Evolutionary conservation across 2,888 invertebrate species (phyloP).

Genomic region (Bruchidius siliquastri): DNA sequence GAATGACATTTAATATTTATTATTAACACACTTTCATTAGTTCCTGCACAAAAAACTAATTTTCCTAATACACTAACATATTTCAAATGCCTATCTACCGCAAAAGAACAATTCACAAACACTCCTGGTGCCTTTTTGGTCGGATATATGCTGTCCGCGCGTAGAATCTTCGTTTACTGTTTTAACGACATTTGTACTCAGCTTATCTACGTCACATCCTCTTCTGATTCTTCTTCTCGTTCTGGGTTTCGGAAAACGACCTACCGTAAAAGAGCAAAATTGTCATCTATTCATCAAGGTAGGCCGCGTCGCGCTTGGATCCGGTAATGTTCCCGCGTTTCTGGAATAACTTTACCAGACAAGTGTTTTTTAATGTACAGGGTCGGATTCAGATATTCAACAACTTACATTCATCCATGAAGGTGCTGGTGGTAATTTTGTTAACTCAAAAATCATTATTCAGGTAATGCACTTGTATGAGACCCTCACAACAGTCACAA

Average conservation of each 20-base stretch:
- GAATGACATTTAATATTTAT: too few species aligned
- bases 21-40: too few species aligned
- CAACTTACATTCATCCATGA: too few species aligned
- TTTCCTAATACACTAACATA: too few species aligned
- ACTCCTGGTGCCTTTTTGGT: too few species aligned
- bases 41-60: too few species aligned
- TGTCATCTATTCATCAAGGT: slow-evolving; percentile 8
- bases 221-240: slow-evolving; percentile 3
- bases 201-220: not conserved
- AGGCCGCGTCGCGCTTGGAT: not conserved
- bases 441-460: too few species aligned
- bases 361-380: not conserved
- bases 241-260: slow-evolving; percentile 8
- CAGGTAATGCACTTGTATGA: too few species aligned
- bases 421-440: too few species aligned
- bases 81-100: too few species aligned
- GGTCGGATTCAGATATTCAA: not conserved
- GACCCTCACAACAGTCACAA: too few species aligned
- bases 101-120: too few species aligned
- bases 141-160: not conserved
- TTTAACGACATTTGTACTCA: not conserved
- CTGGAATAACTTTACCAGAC: not conserved
- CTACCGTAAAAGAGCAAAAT: slow-evolving; percentile 12
- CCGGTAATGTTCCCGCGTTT: not conserved
- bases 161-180: not conserved